Evolutionary conservation across 2,888 invertebrate species (phyloP), one percentile per base, ranked within the genome.

Genomic region (Drosophila testacea): DNA sequence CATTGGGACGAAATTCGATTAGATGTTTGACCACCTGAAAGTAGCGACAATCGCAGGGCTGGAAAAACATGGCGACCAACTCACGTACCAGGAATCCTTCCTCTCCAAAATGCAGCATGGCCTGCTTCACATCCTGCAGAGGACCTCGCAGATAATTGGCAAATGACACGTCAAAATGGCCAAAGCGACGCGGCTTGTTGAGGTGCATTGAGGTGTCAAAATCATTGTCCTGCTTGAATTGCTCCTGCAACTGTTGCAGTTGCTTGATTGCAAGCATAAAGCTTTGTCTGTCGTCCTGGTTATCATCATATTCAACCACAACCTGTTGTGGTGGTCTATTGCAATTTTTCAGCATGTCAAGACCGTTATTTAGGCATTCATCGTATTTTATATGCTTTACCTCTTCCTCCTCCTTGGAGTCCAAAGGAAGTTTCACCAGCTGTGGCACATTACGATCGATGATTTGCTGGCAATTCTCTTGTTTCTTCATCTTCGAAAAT

Each of bases 21-120:
- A 47, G 7, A 0, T 46, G 27, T 27, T 75, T 44, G 22, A 27
- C 5, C 2, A 73, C 0, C 22, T 39, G 6, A 27, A 81, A 79
- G 48, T 65, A 4, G 6, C 27, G 39, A 13, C 34, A 46, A 2
- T 74, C 34, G 0, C 11, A 4, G 0, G 77, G 63, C 2, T 22
- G 16, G 7, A 79, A 79, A 42, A 77, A 81, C 30, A 69, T 65
- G 6, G 47, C 6, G 6, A 79, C 6, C 2, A 71, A 4, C 48
- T 81, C 77, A 0, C 55, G 56, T 2, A 79, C 7, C 4, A 79
- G 27, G 1, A 50, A 55, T 0, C 13, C 22, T n/a, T 81, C 67
- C 28, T 71, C 63, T 4, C 44, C 47, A 32, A 32, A 32, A 5
- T 32, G 6, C 9, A 32, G 32, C 32, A 32, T 7, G 7, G 32